phyloP scores from a whole-genome alignment of 2,888 invertebrate species.

The Matsumyia berberina region DNA sequence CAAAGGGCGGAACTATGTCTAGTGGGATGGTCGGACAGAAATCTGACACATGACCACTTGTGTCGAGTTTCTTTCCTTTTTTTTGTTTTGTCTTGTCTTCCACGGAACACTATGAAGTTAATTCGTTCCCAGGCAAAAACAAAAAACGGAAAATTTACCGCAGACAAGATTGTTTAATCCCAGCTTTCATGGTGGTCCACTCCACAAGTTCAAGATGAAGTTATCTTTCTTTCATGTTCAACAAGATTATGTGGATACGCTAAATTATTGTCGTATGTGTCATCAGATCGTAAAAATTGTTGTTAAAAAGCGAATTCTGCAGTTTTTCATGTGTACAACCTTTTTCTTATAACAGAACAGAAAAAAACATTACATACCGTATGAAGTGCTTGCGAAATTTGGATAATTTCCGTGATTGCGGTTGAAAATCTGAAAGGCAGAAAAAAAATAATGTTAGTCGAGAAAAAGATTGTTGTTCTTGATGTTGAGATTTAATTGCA shows the following conservation, averaged over 20 bases:
- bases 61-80: not conserved
- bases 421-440: conserved; percentile 74
- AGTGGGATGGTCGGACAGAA: conserved; percentile 26
- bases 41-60: conserved; percentile 34
- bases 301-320: conserved; percentile 24
- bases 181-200: conserved; percentile 65
- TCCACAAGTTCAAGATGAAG: conserved; percentile 44
- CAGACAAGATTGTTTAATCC: conserved; percentile 25
- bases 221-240: conserved; percentile 38
- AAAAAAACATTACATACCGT: conserved; percentile 77
- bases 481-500: no score
- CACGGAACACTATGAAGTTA: conserved; percentile 3
- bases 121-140: conserved; percentile 21
- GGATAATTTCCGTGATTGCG: conserved; percentile 70
- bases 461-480: not conserved
- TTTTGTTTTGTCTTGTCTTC: not conserved
- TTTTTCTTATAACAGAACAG: conserved; percentile 32
- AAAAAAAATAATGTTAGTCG: conserved; percentile 18
- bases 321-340: conserved; percentile 62
- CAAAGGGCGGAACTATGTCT: conserved; percentile 37
- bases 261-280: conserved; percentile 58
- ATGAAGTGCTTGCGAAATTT: conserved; percentile 71
- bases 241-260: conserved; percentile 38
- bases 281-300: conserved; percentile 56
- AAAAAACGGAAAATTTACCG: conserved; percentile 24